Evolutionary conservation across 2,113 vertebrate species (phyloP).

Genomic region (Odobenus rosmarus): DNA sequence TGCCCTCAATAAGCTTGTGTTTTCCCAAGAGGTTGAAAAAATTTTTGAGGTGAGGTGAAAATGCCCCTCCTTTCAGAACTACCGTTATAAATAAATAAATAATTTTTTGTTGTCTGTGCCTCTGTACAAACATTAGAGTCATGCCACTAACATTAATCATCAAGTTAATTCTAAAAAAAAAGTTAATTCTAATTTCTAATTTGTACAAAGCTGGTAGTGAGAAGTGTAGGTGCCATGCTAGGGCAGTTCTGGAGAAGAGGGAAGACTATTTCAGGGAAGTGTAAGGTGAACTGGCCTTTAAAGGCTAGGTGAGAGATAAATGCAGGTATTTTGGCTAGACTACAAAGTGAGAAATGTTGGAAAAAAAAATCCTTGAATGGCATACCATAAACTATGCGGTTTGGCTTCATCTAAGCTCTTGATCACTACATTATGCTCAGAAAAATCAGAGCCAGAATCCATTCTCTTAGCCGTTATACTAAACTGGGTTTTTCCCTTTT

Average conservation of each 20-base stretch:
- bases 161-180: no score
- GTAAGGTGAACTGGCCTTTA: neutral
- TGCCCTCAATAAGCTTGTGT: neutral
- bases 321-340: neutral
- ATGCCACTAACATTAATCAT: no score
- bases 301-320: neutral
- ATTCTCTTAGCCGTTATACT: neutral
- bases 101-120: no score
- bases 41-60: neutral
- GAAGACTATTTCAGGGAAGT: neutral
- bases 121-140: no score
- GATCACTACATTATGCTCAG: neutral
- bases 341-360: neutral
- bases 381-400: neutral
- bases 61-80: no score
- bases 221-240: neutral
- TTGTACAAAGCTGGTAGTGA: neutral
- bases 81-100: no score
- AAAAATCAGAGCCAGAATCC: neutral
- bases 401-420: neutral
- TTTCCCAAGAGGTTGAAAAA: neutral
- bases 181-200: neutral
- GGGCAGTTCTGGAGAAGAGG: neutral
- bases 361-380: neutral
- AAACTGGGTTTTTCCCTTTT: neutral